Percentiles rank a stretch among this genome's conserved stretches.
Evolutionary conservation across 2,888 invertebrate species (phyloP).

Genomic region (Sacculina carcini): DNA sequence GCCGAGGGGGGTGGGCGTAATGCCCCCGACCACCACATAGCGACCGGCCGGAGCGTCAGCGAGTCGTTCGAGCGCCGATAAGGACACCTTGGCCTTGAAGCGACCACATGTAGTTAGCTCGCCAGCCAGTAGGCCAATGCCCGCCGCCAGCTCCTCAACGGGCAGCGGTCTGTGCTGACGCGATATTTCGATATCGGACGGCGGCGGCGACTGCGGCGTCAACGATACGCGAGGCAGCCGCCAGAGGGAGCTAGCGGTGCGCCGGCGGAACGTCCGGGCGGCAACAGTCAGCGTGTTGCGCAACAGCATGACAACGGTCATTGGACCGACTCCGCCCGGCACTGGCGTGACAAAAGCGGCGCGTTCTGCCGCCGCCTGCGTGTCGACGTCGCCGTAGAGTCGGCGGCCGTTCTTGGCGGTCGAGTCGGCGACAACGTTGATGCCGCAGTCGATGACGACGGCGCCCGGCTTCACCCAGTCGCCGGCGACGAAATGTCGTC

Average conservation of each 20-base stretch:
- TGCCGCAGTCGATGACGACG: conserved; percentile 95
- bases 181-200: conserved; percentile 79
- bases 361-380: conserved; percentile 42
- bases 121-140: conserved; percentile 49
- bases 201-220: conserved; percentile 28
- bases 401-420: conserved; percentile 50
- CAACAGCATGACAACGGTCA: conserved; percentile 98
- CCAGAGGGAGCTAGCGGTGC: conserved; percentile 33
- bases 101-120: conserved; percentile 77
- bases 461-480: conserved; percentile 95
- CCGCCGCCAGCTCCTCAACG: conserved; percentile 43
- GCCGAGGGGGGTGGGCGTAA: conserved; percentile 94
- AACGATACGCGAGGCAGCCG: conserved; percentile 38
- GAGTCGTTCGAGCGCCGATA: conserved; percentile 50
- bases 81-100: conserved; percentile 76
- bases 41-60: conserved; percentile 42
- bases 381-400: conserved; percentile 85
- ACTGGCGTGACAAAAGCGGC: conserved; percentile 83
- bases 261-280: conserved; percentile 21
- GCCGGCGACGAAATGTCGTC: conserved; percentile 63
- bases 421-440: conserved; percentile 45
- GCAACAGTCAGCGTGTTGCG: conserved; percentile 75
- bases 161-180: conserved; percentile 64
- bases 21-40: conserved; percentile 85
- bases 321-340: conserved; percentile 90